Evolutionary conservation across 2,113 vertebrate genomes (phyloP), one percentile per base, ranked within the genome.

Genomic region (Pygoscelis adeliae): DNA sequence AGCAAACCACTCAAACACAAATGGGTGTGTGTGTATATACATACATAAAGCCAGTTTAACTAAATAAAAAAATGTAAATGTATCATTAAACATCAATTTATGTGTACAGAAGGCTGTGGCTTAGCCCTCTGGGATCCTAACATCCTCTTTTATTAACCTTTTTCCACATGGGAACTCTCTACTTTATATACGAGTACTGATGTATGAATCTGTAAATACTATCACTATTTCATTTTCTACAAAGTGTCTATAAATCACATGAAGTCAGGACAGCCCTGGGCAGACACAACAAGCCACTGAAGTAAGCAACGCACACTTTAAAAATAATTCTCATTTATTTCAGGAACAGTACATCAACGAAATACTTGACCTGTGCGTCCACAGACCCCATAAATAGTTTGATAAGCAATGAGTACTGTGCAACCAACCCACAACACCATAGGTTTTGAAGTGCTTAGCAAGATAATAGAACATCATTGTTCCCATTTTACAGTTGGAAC

Each of bases 241-340:
- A 15, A 81, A 79, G 40, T 27, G 15, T 73, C 56, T 66, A 55
- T 47, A 80, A 86, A 90, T 53, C 34, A 34, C n/a, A 83, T 29
- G 10, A 70, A 77, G 16, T 80, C 44, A 86, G 17, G 46, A 90
- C 22, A 90, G 40, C 34, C 32, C 32, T 36, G 15, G 5, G 9
- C 34, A 87, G 80, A 83, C 27, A 81, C 5, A 9, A 36, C 23
- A 89, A 53, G 13, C 73, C 69, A 87, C 38, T 42, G 49, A 84
- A 93, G 34, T 70, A 85, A 65, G 26, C 16, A 73, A 72, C 17
- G 80, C 20, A 67, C 32, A 50, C 34, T 80, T 88, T 38, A 85
- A 90, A 91, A 97, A 95, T 66, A 70, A 95, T 93, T 62, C 80
- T 59, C 73, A 73, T 97, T 96, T 95, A 91, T 96, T 95, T 91